Conservation (phyloP, 2,113 vertebrate species). For the Osmerus eperlanus region DNA sequence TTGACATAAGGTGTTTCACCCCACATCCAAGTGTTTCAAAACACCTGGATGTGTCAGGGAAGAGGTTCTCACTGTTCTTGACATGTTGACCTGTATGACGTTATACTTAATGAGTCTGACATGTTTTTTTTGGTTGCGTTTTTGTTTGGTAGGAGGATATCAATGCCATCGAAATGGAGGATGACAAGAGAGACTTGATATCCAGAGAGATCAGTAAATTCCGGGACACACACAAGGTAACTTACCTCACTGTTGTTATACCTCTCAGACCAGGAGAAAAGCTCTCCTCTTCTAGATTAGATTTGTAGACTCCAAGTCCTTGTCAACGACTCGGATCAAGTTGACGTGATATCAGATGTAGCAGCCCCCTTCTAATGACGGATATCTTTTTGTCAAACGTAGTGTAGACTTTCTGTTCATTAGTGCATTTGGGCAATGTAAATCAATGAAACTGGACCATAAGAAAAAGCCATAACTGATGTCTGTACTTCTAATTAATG, state of each 20-base stretch:
- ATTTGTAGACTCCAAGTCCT: slow-evolving; percentile 27
- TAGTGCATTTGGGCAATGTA: background rate
- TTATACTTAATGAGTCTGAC: background rate
- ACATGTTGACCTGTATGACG: too few relatives aligned
- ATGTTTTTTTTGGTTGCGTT: background rate
- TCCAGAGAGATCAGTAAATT: slow-evolving; percentile 99
- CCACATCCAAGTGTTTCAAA: background rate
- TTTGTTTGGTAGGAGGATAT: slow-evolving; percentile 85
- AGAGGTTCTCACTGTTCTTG: background rate
- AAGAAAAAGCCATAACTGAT: background rate
- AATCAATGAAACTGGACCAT: background rate
- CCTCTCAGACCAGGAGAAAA: slow-evolving; percentile 27
- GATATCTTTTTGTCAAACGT: background rate
- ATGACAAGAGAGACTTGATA: slow-evolving; percentile 99
- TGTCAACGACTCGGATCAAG: slow-evolving; percentile 28
- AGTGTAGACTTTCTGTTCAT: background rate
- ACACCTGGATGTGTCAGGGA: background rate
- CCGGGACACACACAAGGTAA: slow-evolving; percentile 99
- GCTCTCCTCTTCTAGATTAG: slow-evolving; percentile 17
- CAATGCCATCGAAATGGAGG: slow-evolving; percentile 99
- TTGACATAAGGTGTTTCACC: background rate
- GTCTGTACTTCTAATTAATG: background rate
- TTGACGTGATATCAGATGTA: slow-evolving; percentile 5
- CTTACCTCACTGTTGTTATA: slow-evolving; percentile 56
- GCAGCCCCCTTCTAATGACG: background rate